A percentile compares a stretch with the other conserved stretches of the same genome.
phyloP scores from a whole-genome alignment of 2,113 vertebrate genomes.

The Gallinago paraguaiae region DNA sequence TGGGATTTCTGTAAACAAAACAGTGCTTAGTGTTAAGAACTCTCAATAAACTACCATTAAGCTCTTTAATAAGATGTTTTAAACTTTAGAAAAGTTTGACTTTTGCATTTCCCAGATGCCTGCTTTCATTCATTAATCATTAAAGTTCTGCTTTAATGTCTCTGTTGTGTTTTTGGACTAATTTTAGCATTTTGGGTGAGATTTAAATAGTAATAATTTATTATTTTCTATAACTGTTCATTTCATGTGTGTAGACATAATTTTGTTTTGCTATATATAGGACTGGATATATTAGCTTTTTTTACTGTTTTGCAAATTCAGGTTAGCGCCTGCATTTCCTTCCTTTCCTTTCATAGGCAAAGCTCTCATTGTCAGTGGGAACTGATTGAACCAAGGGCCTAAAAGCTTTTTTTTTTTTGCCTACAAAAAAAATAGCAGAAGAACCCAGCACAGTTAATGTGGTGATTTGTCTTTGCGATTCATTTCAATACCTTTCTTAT shows the following conservation, averaged over 20 bases:
- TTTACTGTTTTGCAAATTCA: neutral
- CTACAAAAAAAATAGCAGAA: neutral
- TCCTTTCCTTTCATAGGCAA: neutral
- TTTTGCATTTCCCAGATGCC: slow-evolving; percentile 68
- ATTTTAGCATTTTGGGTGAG: slow-evolving; percentile 56
- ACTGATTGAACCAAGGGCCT: neutral
- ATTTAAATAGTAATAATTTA: slow-evolving; percentile 18
- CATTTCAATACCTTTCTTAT: slow-evolving; percentile 17
- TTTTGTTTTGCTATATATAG: neutral
- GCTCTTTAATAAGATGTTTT: slow-evolving; percentile 61
- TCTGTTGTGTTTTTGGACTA: slow-evolving; percentile 11
- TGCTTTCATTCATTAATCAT: slow-evolving; percentile 45
- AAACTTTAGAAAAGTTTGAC: slow-evolving; percentile 72
- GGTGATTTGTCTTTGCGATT: slow-evolving; percentile 38
- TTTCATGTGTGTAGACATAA: neutral
- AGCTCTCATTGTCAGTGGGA: neutral
- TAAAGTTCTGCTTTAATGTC: slow-evolving; percentile 26
- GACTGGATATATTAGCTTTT: neutral
- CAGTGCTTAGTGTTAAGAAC: slow-evolving; percentile 74
- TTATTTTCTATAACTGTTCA: slow-evolving; percentile 43
- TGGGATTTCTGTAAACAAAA: slow-evolving; percentile 76
- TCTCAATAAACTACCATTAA: slow-evolving; percentile 68
- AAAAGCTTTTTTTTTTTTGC: slow-evolving; percentile 13
- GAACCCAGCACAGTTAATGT: neutral
- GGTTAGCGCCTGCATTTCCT: neutral